A percentile compares a stretch with the other conserved stretches of the same genome.
These are phyloP conservation scores for Riparia riparia DNA, from an alignment of 2,113 vertebrate genomes.

Conservation along the genomic window DNA sequence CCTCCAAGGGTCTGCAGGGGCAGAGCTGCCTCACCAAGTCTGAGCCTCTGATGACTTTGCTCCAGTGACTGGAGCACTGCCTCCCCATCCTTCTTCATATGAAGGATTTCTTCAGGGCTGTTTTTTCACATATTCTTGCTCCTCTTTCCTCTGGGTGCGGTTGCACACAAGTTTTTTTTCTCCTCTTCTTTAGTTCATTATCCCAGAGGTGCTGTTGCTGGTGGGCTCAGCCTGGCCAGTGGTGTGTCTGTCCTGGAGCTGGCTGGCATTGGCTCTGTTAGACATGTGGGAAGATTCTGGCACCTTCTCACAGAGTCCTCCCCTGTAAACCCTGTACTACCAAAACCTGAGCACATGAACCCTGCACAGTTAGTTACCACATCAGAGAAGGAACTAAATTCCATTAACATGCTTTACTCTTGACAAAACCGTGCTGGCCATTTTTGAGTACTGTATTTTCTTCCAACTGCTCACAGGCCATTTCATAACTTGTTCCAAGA, in stretches of 20 bases:
- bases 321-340: fast-evolving
- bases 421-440: not conserved
- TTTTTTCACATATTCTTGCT: not conserved
- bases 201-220: fast-evolving
- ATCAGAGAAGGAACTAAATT: not conserved
- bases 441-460: not conserved
- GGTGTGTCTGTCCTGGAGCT: fast-evolving
- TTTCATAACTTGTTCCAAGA: not conserved
- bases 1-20: not conserved
- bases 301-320: not conserved
- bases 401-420: not conserved
- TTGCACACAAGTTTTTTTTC: not conserved
- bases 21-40: not conserved
- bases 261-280: fast-evolving
- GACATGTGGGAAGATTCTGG: not conserved
- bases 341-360: not conserved
- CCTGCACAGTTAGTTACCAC: not conserved
- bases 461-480: not conserved
- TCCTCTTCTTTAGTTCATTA: not conserved
- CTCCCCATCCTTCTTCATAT: not conserved
- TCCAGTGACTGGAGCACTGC: fast-evolving
- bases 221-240: fast-evolving
- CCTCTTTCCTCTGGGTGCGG: not conserved
- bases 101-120: not conserved
- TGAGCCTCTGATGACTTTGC: not conserved